Evolutionary conservation across 2,888 invertebrate genomes (phyloP).

Genomic region (Priocnemis perturbator): DNA sequence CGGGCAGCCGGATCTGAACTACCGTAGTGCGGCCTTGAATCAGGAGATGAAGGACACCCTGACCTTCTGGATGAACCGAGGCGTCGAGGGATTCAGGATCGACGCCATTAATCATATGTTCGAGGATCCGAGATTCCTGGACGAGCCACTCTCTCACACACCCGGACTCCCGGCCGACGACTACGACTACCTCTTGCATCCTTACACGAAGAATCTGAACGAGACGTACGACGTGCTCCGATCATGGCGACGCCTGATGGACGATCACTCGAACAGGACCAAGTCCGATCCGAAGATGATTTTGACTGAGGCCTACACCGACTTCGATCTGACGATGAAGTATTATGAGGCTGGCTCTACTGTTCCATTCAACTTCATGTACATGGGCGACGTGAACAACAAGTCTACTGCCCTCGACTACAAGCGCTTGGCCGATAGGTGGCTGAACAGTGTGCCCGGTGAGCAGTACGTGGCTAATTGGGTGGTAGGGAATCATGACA

Average conservation of each 20-base stretch:
- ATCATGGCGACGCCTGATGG: conserved; percentile 78
- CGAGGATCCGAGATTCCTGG: conserved; percentile 58
- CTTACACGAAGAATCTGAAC: conserved; percentile 68
- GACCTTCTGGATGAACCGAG: conserved; percentile 78
- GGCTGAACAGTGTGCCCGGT: conserved; percentile 79
- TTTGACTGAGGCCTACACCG: conserved; percentile 81
- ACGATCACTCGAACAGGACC: conserved; percentile 77
- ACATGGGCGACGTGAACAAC: conserved; percentile 74
- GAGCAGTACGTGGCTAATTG: conserved; percentile 78
- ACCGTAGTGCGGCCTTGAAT: conserved; percentile 76
- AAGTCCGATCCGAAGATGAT: conserved; percentile 73
- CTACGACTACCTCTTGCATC: conserved; percentile 69
- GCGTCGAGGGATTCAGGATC: conserved; percentile 81
- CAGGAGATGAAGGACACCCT: conserved; percentile 77
- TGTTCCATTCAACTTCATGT: conserved; percentile 82
- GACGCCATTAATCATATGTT: conserved; percentile 73
- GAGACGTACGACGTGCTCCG: conserved; percentile 74
- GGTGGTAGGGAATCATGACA: conserved; percentile 82
- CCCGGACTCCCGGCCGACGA: conserved; percentile 50
- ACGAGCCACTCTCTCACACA: conserved; percentile 64
- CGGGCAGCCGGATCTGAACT: conserved; percentile 83
- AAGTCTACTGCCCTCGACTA: conserved; percentile 77
- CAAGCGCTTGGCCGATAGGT: conserved; percentile 76
- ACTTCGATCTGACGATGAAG: conserved; percentile 75
- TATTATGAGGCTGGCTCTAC: conserved; percentile 77